Conservation (phyloP, 2,797 vertebrate species). For the Brachymystax lenok region DNA sequence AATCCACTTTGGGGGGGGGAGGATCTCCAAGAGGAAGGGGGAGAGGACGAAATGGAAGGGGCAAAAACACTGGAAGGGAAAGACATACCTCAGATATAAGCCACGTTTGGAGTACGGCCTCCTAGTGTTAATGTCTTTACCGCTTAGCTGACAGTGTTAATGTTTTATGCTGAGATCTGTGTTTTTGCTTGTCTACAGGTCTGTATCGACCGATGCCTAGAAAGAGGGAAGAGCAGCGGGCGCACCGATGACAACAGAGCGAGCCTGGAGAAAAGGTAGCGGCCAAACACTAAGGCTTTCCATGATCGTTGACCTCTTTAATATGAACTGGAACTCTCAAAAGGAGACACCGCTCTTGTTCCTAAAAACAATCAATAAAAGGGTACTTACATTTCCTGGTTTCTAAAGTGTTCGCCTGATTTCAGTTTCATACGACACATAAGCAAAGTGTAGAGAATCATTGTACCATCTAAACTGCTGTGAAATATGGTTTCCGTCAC, state of each 20-base stretch:
- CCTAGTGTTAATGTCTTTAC: background rate
- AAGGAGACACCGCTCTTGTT: too few relatives aligned
- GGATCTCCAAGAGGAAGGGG: background rate
- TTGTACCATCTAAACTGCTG: too few relatives aligned
- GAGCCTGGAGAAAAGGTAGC: constrained; percentile 93
- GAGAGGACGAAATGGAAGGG: background rate
- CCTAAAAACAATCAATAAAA: too few relatives aligned
- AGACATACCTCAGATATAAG: background rate
- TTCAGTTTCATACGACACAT: too few relatives aligned
- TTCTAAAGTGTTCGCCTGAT: too few relatives aligned
- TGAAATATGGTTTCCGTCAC: too few relatives aligned
- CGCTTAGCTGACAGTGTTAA: background rate
- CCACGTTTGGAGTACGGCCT: background rate
- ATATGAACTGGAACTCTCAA: too few relatives aligned
- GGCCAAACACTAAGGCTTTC: background rate
- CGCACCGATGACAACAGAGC: constrained; percentile 96
- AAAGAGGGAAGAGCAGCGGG: constrained; percentile 94
- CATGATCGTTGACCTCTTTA: too few relatives aligned
- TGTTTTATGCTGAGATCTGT: constrained; percentile 6
- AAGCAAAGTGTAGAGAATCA: too few relatives aligned
- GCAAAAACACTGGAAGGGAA: background rate
- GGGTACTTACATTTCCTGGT: too few relatives aligned
- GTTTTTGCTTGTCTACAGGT: constrained; percentile 72
- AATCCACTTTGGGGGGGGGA: background rate
- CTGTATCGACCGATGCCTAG: constrained; percentile 90